These are phyloP conservation scores for Diabrotica virgifera DNA, from an alignment of 1,140 invertebrate species.

Conservation along the genomic window DNA sequence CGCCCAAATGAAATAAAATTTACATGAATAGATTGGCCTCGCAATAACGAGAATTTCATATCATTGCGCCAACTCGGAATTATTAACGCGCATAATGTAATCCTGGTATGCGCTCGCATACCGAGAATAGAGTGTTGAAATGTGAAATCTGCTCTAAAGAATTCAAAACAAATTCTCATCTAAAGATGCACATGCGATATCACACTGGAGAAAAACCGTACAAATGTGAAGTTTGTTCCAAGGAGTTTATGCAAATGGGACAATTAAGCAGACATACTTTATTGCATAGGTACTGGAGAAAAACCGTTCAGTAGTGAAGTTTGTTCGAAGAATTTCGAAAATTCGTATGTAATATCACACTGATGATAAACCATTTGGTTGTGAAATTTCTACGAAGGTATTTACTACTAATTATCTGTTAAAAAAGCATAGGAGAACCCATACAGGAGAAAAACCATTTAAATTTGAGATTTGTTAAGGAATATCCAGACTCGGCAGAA, in stretches of 20 bases:
- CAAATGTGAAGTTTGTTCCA: no score
- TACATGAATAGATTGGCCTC: no score
- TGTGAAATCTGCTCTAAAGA: slow-evolving; percentile 39
- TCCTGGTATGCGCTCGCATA: slow-evolving; percentile 45
- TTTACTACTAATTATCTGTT: background rate
- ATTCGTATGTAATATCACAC: background rate
- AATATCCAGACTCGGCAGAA: background rate
- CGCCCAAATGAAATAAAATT: no score
- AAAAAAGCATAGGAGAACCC: background rate
- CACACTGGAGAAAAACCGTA: no score
- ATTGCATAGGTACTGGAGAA: background rate
- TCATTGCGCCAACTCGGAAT: no score
- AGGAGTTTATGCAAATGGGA: no score
- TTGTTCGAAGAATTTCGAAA: background rate
- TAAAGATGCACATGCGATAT: no score
- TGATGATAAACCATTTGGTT: background rate
- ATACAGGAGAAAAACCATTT: no score
- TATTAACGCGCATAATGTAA: no score
- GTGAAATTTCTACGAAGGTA: background rate
- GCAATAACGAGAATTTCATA: no score
- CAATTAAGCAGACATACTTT: background rate
- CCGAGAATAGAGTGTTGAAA: slow-evolving; percentile 52
- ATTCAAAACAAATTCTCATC: background rate
- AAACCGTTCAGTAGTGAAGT: background rate
- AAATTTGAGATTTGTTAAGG: no score